Evolutionary conservation across 2,888 invertebrate species (phyloP).

Genomic region (Colletes collaris): DNA sequence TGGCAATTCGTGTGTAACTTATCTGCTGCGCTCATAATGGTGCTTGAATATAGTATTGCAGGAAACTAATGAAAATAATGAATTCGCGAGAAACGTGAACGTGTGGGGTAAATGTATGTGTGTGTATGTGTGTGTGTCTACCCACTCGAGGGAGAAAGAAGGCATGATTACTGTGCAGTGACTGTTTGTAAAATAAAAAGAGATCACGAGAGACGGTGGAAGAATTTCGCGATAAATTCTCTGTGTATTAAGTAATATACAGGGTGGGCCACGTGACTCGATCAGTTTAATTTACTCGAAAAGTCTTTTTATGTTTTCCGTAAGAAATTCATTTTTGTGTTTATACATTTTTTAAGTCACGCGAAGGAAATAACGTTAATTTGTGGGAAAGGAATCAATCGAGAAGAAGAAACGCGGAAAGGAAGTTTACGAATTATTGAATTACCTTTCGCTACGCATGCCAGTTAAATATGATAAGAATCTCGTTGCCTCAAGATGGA

Average conservation of each 20-base stretch:
- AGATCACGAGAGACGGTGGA: too few relatives aligned
- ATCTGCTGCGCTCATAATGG: not conserved
- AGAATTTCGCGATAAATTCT: too few relatives aligned
- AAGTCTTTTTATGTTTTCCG: too few relatives aligned
- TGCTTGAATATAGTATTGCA: not conserved
- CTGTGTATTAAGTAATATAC: too few relatives aligned
- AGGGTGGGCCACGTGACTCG: too few relatives aligned
- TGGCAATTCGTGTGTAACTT: not conserved
- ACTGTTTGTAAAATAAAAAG: too few relatives aligned
- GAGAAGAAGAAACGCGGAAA: not conserved
- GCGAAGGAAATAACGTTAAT: not conserved
- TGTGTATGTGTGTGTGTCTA: not conserved
- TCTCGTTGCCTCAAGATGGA: slow-evolving; percentile 24
- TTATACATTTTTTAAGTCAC: too few relatives aligned
- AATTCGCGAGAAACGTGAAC: not conserved
- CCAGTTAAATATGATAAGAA: slow-evolving; percentile 5
- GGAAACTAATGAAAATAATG: not conserved
- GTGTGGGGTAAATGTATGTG: not conserved
- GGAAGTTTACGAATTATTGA: slow-evolving; percentile 20
- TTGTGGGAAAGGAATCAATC: not conserved
- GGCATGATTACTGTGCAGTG: too few relatives aligned
- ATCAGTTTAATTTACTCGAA: too few relatives aligned
- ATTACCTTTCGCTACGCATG: slow-evolving; percentile 17
- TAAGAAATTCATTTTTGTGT: too few relatives aligned
- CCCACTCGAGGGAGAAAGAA: too few relatives aligned